Conservation (phyloP, 2,888 invertebrate species). For the Dyspetes luteomarginatus region DNA sequence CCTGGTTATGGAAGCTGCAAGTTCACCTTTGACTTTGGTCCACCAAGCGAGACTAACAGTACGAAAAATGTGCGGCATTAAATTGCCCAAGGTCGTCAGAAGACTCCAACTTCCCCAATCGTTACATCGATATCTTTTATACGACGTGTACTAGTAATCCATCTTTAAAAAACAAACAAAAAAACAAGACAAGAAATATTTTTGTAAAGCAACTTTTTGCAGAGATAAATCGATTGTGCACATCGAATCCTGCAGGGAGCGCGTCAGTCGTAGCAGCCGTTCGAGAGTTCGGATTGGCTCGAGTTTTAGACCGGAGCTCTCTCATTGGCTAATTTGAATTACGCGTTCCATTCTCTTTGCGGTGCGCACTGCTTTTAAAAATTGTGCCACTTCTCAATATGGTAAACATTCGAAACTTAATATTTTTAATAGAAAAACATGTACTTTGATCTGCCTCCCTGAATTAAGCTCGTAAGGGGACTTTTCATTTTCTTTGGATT, state of each 20-base stretch:
- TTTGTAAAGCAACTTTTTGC: not conserved
- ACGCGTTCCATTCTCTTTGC: not conserved
- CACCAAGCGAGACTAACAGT: constrained; percentile 87
- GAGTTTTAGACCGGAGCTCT: not conserved
- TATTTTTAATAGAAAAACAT: not conserved
- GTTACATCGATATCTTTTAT: constrained; percentile 88
- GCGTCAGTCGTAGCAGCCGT: not conserved
- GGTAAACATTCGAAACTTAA: not conserved
- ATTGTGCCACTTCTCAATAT: not conserved
- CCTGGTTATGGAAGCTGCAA: constrained; percentile 87
- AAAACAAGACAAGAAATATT: not conserved
- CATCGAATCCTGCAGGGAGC: too few relatives aligned
- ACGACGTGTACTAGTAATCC: constrained; percentile 84
- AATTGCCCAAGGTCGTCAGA: constrained; percentile 85
- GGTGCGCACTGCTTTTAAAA: not conserved
- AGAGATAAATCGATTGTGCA: too few relatives aligned
- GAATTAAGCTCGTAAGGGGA: not conserved
- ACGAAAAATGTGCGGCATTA: constrained; percentile 86
- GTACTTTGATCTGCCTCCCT: not conserved
- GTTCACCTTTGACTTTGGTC: constrained; percentile 87
- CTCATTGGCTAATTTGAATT: not conserved
- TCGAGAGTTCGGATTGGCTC: not conserved
- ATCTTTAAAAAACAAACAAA: too few relatives aligned
- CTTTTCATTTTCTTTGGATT: constrained; percentile 18
- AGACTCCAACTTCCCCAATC: constrained; percentile 87